Evolutionary conservation across 2,888 invertebrate species (phyloP), one percentile per base, ranked within the genome.

Genomic region (Eucriotettix oculatus): DNA sequence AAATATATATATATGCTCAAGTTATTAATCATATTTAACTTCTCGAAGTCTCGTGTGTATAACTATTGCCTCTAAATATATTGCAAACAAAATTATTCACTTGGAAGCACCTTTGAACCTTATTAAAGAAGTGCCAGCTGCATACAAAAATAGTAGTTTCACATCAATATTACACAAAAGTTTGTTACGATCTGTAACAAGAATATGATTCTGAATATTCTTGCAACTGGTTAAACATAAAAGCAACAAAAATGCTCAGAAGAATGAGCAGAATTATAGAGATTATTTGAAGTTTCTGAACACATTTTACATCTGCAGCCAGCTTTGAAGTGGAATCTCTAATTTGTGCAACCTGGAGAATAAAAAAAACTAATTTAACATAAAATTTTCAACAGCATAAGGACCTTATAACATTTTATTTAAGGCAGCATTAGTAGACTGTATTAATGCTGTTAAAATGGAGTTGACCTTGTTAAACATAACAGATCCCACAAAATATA

Each of bases 221-320:
- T 48, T 57, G 52, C 16, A 53, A 53, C 52, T 56, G 57, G 43
- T 44, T 43, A 16, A 57, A 52, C 54, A 58, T 42, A 29, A 59
- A 57, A 10, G 61, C 44, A 7, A 77, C 68, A 5, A 71, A 71
- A 44, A 74, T 67, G 16, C 74, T 74, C 16, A 77, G 67, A 52
- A 75, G 65, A 14, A 79, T 59, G 53, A 78, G 71, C 52, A 80
- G 66, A 48, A 75, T 66, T 54, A 81, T 71, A n/a, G 77, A 78
- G 5, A 77, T 69, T 62, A 77, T 72, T 67, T 80, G 77, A 57
- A 79, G 69, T 66, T 75, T 73, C 66, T 78, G 79, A 16, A 76
- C 72, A 42, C 72, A 72, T 58, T 73, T 74, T 29, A 82, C 65
- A 42, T 80, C 77, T 40, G 70, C 71, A 59, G 78, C 76, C 56